Percentiles rank a stretch among this genome's conserved stretches.
These are phyloP conservation scores for Campaea margaritaria DNA, from an alignment of 2,888 invertebrate genomes.

Conservation along the genomic window DNA sequence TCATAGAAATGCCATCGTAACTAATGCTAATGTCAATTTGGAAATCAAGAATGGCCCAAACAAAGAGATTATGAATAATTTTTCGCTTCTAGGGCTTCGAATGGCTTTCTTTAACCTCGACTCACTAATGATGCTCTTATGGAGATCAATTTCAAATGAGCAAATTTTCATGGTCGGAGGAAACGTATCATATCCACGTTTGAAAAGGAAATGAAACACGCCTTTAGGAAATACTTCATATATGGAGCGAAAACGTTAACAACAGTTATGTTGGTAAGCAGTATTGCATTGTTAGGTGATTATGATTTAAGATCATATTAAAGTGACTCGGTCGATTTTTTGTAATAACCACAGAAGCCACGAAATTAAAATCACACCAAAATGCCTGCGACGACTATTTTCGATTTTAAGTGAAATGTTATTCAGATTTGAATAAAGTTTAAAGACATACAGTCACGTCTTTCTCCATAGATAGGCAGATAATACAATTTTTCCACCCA, in stretches of 20 bases:
- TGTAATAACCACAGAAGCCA: too few species aligned
- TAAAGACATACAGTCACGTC: too few species aligned
- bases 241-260: too few species aligned
- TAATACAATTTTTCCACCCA: too few species aligned
- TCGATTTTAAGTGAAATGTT: too few species aligned
- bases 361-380: not conserved
- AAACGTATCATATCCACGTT: conserved; percentile 33
- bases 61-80: conserved; percentile 57
- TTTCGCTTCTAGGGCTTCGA: conserved; percentile 48
- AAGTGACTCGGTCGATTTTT: too few species aligned
- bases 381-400: too few species aligned
- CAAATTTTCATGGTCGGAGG: conserved; percentile 31
- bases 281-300: conserved; percentile 31
- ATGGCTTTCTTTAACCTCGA: conserved; percentile 62
- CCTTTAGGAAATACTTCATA: too few species aligned
- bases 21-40: conserved; percentile 63
- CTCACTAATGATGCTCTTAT: conserved; percentile 47
- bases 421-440: not conserved
- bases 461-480: too few species aligned
- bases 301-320: conserved; percentile 5
- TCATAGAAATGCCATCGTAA: conserved; percentile 56
- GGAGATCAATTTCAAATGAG: conserved; percentile 50
- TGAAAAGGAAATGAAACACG: too few species aligned
- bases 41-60: conserved; percentile 56
- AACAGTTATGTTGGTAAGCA: conserved; percentile 4